Evolutionary conservation across 2,888 invertebrate genomes (phyloP), one percentile per base, ranked within the genome.

Genomic region (Gortyna flavago): DNA sequence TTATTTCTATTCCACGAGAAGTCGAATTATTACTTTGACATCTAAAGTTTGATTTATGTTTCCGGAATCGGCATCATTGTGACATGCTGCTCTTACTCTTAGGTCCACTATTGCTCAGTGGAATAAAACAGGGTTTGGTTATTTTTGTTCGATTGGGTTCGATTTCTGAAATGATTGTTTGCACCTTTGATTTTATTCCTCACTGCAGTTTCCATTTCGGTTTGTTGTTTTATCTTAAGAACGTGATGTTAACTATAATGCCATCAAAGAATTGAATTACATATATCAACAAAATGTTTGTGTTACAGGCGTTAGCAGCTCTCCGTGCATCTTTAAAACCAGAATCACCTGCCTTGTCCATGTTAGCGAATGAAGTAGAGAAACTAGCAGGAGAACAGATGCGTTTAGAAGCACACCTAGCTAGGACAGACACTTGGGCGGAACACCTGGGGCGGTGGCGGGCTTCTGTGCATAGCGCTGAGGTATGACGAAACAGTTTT

Each of bases 401-500:
- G 84, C 97, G 98, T 86, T 94, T 99, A 62, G 99, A 99, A 92
- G 98, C 98, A 0, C 99, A 99, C 94, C 97, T 99, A 73, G 97
- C 98, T 29, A 97, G 99, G 62, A 99, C 99, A 0, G 98, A 99
- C 95, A 97, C 98, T 70, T 99, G 99, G 99, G 98, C 98, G 0
- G 98, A 99, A 88, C 98, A 99, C 93, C 96, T 99, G 86, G 99
- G 99, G 38, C 97, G 97, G 85, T 99, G 99, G 99, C 97, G 98
- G 80, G 99, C 99, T 11, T 97, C 98, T 64, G 98, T 99, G 41
- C 98, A 98, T 92, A 98, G 98, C 91, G 98, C 98, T 13, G 98
- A 98, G 96, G 98, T 98, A 96, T 25, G 48, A 18, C 1, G 2
- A 18, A 44, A 13, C 8, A 51, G 0, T 18, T 71, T 29, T 35